Percentiles rank a stretch among this genome's conserved stretches.
Evolutionary conservation across 1,140 invertebrate species (phyloP).

Genomic region (Bombus turneri): DNA sequence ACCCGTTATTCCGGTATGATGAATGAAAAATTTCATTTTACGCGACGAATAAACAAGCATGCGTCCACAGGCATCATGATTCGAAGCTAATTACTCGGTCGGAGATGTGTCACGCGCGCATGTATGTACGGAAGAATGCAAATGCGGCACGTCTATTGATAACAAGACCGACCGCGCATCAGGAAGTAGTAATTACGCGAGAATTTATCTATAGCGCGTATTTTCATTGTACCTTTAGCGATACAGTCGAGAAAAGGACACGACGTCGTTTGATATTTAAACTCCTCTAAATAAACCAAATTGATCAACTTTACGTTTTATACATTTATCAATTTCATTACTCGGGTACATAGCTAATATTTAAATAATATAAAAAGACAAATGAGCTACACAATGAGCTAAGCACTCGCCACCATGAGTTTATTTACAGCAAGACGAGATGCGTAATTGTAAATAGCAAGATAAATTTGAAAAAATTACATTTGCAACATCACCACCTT

Average conservation of each 20-base stretch:
- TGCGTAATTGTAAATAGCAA: no score
- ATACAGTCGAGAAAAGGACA: not conserved
- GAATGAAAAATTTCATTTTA: constrained; percentile 30
- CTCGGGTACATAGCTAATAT: no score
- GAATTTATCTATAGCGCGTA: constrained; percentile 26
- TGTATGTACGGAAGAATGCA: constrained; percentile 25
- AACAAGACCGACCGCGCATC: constrained; percentile 5
- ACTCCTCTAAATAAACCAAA: not conserved
- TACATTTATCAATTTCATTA: no score
- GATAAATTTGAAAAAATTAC: no score
- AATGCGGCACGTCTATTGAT: constrained; percentile 33
- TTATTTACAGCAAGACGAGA: no score
- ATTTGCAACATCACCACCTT: not conserved
- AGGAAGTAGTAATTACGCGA: constrained; percentile 35
- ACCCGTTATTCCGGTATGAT: not conserved
- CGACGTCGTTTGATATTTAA: not conserved
- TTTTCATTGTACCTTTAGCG: constrained; percentile 3
- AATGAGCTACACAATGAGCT: no score
- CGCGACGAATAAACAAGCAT: not conserved
- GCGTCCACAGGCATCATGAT: not conserved
- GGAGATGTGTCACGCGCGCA: constrained; percentile 4
- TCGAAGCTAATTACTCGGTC: constrained; percentile 6
- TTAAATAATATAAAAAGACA: no score
- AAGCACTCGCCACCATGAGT: no score
- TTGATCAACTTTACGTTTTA: not conserved